phyloP scores from a whole-genome alignment of 2,888 invertebrate species.

The Eilema caniola region DNA sequence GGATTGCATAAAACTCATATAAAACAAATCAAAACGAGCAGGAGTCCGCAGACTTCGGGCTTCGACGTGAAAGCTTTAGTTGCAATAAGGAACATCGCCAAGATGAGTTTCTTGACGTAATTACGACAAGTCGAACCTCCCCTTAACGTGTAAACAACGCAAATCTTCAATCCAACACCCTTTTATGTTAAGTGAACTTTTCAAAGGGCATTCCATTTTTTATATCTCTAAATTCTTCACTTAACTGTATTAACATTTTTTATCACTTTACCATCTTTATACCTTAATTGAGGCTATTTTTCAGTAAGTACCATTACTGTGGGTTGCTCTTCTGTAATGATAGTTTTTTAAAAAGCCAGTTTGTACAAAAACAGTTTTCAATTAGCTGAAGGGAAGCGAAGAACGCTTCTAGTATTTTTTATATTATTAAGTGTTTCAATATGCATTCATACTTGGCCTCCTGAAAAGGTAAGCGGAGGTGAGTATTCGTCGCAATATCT shows the following conservation, averaged over 20 bases:
- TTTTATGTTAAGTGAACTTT: conserved; percentile 1
- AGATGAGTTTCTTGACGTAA: background rate
- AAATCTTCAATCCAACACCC: background rate
- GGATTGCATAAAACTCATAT: too few species aligned
- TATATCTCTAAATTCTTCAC: background rate
- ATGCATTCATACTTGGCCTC: too few species aligned
- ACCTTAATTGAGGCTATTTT: background rate
- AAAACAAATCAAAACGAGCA: too few species aligned
- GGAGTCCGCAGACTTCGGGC: too few species aligned
- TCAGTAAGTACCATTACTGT: background rate
- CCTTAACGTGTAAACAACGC: background rate
- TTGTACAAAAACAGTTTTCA: background rate
- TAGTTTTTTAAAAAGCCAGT: background rate
- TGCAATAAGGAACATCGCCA: background rate
- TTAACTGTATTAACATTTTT: conserved; percentile 1
- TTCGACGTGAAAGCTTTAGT: background rate
- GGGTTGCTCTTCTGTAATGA: background rate
- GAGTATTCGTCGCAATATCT: background rate
- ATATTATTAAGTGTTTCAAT: too few species aligned
- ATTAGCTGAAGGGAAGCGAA: too few species aligned
- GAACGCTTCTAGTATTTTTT: too few species aligned
- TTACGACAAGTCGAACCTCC: background rate
- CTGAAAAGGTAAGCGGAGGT: background rate
- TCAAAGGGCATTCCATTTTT: background rate
- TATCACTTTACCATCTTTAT: background rate